Conservation (phyloP, 2,888 invertebrate genomes). For the Drosophila merina region DNA sequence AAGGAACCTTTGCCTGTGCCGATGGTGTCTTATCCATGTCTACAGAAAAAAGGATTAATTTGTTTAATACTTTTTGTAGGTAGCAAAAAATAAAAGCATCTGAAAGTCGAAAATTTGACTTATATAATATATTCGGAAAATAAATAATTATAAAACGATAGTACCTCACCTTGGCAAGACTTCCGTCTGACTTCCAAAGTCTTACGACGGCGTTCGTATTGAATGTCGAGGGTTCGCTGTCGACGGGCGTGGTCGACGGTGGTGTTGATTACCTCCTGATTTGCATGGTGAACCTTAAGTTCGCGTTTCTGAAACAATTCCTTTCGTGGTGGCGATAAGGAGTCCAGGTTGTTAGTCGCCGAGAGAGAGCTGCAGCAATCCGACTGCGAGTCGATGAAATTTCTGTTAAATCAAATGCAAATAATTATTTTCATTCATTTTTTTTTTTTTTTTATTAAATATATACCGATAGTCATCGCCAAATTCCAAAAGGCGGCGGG, state of each 20-base stretch:
- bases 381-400: conserved; percentile 94
- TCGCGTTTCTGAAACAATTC: conserved; percentile 83
- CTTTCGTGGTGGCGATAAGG: conserved; percentile 84
- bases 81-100: too few relatives aligned
- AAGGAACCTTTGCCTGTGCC: conserved; percentile 30
- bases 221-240: conserved; percentile 83
- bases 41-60: conserved; percentile 4
- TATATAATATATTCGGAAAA: too few relatives aligned
- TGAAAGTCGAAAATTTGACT: too few relatives aligned
- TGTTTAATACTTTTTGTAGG: too few relatives aligned
- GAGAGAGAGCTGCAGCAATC: conserved; percentile 93
- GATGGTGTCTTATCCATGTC: conserved; percentile 59
- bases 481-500: conserved; percentile 92
- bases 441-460: too few relatives aligned
- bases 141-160: too few relatives aligned
- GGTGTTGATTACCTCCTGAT: conserved; percentile 82
- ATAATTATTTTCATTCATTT: too few relatives aligned
- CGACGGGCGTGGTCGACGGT: conserved; percentile 83
- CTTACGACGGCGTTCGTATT: conserved; percentile 83
- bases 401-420: conserved; percentile 78
- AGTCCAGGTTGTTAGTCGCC: conserved; percentile 86
- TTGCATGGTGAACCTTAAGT: conserved; percentile 76
- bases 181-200: conserved; percentile 82
- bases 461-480: conserved; percentile 92
- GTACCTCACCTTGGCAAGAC: conserved; percentile 81